phyloP scores from a whole-genome alignment of 2,888 invertebrate species.

The Eucera pruinosa region DNA sequence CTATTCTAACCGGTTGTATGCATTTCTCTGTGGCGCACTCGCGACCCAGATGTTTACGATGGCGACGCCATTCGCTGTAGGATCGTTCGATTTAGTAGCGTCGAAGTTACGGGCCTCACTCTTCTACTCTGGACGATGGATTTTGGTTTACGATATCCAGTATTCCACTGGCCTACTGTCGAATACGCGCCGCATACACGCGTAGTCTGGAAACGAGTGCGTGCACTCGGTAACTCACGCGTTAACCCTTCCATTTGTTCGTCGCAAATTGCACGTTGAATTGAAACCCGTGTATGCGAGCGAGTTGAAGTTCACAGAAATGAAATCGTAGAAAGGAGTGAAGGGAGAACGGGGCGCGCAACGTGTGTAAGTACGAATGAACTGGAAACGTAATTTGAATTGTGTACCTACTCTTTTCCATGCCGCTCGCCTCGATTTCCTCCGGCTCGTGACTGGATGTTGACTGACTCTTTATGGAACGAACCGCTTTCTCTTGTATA shows the following conservation, averaged over 20 bases:
- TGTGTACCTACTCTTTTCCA: neutral
- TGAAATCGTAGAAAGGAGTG: neutral
- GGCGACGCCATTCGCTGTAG: conserved; percentile 6
- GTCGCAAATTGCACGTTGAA: neutral
- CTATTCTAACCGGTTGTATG: conserved; percentile 21
- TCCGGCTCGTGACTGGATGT: neutral
- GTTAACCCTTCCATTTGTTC: conserved; percentile 2
- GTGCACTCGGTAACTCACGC: neutral
- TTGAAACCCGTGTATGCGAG: neutral
- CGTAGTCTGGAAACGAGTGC: neutral
- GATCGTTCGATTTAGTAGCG: conserved; percentile 4
- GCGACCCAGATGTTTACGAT: conserved; percentile 44
- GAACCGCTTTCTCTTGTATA: neutral
- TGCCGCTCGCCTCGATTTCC: neutral
- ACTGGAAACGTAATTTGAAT: conserved; percentile 15
- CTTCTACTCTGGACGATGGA: conserved; percentile 21
- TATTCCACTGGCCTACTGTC: neutral
- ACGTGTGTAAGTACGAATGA: neutral
- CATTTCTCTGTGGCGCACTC: conserved; percentile 15
- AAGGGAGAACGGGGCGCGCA: neutral
- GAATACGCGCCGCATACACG: no score
- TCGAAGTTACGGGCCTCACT: conserved; percentile 38
- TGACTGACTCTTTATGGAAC: neutral
- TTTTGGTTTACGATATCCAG: neutral
- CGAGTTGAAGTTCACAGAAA: neutral